These are phyloP conservation scores for Creontiades dilutus DNA, from an alignment of 2,888 invertebrate species.

Conservation along the genomic window DNA sequence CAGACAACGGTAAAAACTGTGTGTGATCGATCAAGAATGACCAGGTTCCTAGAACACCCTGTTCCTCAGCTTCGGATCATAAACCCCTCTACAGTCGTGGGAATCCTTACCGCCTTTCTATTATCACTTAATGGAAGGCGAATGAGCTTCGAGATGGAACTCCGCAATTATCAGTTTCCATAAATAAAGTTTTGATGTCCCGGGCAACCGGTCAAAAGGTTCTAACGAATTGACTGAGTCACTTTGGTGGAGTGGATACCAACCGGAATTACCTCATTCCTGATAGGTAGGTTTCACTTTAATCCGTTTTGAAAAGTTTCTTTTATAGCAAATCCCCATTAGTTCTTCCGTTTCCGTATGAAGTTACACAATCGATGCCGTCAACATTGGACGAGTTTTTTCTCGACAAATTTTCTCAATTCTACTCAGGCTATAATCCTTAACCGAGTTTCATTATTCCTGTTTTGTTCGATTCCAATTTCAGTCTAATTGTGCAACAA, in stretches of 20 bases:
- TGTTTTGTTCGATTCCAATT: too few species aligned
- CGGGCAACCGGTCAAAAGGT: conserved; percentile 10
- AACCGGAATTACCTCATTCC: neutral
- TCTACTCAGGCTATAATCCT: too few species aligned
- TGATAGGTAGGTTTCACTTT: neutral
- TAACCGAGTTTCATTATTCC: too few species aligned
- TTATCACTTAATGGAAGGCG: conserved; percentile 35
- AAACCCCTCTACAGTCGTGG: neutral
- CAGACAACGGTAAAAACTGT: neutral
- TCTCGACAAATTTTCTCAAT: too few species aligned
- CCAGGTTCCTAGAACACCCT: neutral
- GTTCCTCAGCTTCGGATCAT: neutral
- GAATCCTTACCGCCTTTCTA: neutral
- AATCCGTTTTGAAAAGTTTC: neutral
- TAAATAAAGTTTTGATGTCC: conserved; percentile 31
- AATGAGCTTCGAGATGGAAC: conserved; percentile 30
- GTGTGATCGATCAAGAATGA: conserved; percentile 11
- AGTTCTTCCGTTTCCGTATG: too few species aligned
- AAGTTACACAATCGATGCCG: too few species aligned
- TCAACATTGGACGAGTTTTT: too few species aligned
- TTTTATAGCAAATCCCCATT: neutral
- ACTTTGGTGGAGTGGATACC: conserved; percentile 3
- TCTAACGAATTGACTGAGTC: conserved; percentile 31
- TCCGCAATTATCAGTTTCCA: conserved; percentile 5
- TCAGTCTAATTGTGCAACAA: too few species aligned